Evolutionary conservation across 2,888 invertebrate species (phyloP), one percentile per base, ranked within the genome.

Genomic region (Timema podura): DNA sequence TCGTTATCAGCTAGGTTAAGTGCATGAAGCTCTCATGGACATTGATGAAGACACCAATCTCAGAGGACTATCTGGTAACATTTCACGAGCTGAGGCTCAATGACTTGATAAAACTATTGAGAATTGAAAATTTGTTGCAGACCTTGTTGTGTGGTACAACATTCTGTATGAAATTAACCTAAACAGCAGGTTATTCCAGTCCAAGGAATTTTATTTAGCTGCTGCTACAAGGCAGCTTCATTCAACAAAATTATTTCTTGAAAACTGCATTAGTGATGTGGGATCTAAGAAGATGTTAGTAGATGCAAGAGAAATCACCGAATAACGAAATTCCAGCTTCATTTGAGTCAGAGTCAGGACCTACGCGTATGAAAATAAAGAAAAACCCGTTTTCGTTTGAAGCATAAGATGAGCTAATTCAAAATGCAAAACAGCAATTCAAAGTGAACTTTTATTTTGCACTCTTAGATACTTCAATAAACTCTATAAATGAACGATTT

Each of bases 111-210:
- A 59, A 59, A 7, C 9, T 15, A 59, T 59, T 8, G 59, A 11
- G 11, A 59, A 59, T 15, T 59, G 16, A 8, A 16, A 59, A 16
- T 59, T 59, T 59, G 59, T 6, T 15, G 59, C 30, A 5, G 16
- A 7, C 11, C 59, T 59, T 61, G 61, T 5, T 11, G 30, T 30
- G 10, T 61, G 30, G 61, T 30, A 61, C 30, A 61, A 61, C 2
- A 30, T 59, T 44, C 59, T 9, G 59, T 59, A 59, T 16, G 59
- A 59, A 59, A 59, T 61, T 13, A 30, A 61, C 61, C 16, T 61
- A 61, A 61, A 30, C 61, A 61, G 61, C 61, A 16, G 45, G 30
- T 30, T 61, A 61, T 45, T 61, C 61, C 61, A 61, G 61, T 61
- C 61, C 8, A 59, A 61, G 61, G 30, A n/a, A 16, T 61, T 61